Percentiles rank a stretch among this genome's conserved stretches.
Evolutionary conservation across 2,797 vertebrate species (phyloP).

Genomic region (Petrocephalus sullivani): DNA sequence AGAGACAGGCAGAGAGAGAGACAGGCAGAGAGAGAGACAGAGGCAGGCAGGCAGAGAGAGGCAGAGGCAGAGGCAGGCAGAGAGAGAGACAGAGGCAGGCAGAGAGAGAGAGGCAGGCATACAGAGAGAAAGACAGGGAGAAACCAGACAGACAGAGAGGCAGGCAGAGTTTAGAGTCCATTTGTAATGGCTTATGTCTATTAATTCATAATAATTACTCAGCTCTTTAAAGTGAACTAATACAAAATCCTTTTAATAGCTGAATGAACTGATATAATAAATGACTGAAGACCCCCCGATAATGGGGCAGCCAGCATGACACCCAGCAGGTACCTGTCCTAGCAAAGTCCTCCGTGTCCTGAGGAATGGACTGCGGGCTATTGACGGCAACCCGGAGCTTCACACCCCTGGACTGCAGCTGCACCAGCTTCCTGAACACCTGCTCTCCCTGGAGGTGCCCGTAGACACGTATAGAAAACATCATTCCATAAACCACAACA

Average conservation of each 20-base stretch:
- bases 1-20: no score
- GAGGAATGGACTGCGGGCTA: conserved; percentile 49
- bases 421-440: conserved; percentile 57
- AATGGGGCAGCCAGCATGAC: neutral
- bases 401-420: conserved; percentile 57
- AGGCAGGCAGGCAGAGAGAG: no score
- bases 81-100: no score
- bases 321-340: conserved; percentile 45
- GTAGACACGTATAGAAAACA: neutral
- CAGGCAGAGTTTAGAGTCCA: neutral
- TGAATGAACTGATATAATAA: neutral
- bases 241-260: neutral
- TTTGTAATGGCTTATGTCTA: neutral
- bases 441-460: conserved; percentile 51
- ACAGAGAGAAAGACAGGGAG: no score
- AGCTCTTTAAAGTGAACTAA: neutral
- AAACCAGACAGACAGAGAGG: no score
- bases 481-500: neutral
- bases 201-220: neutral
- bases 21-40: no score
- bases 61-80: no score
- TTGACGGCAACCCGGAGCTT: conserved; percentile 63
- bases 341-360: conserved; percentile 54
- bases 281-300: neutral
- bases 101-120: neutral